These are phyloP conservation scores for Labeo rohita DNA, from an alignment of 2,113 vertebrate species.

Conservation along the genomic window DNA sequence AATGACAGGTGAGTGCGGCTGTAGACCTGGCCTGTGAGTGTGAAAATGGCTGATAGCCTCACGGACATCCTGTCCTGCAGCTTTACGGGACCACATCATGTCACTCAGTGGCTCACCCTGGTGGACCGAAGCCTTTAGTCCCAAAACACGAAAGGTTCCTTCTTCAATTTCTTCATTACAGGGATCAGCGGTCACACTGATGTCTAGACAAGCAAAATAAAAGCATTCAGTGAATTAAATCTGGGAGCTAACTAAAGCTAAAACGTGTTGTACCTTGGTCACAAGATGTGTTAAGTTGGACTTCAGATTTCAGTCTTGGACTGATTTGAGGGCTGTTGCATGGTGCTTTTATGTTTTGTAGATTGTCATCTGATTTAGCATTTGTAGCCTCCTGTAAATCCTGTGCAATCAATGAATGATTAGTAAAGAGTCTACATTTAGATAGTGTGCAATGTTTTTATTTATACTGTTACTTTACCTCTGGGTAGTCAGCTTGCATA, in stretches of 20 bases:
- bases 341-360: conserved; percentile 9
- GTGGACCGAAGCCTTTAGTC: conserved; percentile 53
- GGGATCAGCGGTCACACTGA: not conserved
- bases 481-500: conserved; percentile 2
- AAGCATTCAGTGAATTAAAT: not conserved
- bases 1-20: not conserved
- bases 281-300: not conserved
- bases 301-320: not conserved
- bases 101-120: conserved; percentile 31
- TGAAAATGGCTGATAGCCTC: conserved; percentile 47
- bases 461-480: conserved; percentile 38
- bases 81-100: conserved; percentile 43
- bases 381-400: conserved; percentile 18
- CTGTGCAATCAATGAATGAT: not conserved
- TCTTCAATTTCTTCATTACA: conserved; percentile 43
- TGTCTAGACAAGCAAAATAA: not conserved
- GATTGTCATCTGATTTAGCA: not conserved
- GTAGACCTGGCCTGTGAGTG: not conserved
- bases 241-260: not conserved
- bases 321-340: conserved; percentile 38
- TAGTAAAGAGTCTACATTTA: not conserved
- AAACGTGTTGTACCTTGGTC: not conserved
- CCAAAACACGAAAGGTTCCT: conserved; percentile 56
- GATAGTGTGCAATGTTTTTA: not conserved
- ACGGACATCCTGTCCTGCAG: conserved; percentile 44